Percentiles rank a stretch among this genome's conserved stretches.
phyloP scores from a whole-genome alignment of 2,888 invertebrate genomes.

The Platynereis dumerilii region DNA sequence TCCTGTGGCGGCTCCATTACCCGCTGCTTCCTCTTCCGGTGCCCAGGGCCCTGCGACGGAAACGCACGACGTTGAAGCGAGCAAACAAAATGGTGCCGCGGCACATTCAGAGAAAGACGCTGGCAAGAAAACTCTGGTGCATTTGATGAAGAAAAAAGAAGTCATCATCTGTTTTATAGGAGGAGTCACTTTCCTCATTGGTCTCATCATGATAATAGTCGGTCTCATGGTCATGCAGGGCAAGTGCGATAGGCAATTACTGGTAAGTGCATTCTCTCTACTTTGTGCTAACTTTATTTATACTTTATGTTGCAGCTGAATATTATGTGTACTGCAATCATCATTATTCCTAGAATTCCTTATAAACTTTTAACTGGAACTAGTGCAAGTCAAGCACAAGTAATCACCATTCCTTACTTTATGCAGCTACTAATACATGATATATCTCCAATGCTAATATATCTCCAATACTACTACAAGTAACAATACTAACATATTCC shows the following conservation, averaged over 20 bases:
- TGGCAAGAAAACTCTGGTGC: conserved; percentile 1
- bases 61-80: conserved; percentile 6
- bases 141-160: conserved; percentile 11
- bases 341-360: too few species aligned
- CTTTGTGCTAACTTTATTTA: too few species aligned
- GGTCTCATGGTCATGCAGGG: conserved; percentile 21
- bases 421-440: too few species aligned
- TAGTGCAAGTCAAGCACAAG: neutral
- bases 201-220: conserved; percentile 21
- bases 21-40: conserved; percentile 6
- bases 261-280: conserved; percentile 9
- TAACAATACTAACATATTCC: too few species aligned
- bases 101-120: neutral
- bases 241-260: conserved; percentile 14
- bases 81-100: neutral
- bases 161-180: conserved; percentile 17
- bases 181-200: conserved; percentile 20
- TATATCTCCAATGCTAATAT: too few species aligned
- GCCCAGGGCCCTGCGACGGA: conserved; percentile 10
- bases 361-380: neutral
- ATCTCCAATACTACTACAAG: too few species aligned
- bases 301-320: too few species aligned
- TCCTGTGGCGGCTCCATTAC: conserved; percentile 9
- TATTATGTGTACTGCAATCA: too few species aligned
- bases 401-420: too few species aligned